Evolutionary conservation across 2,888 invertebrate species (phyloP).

Genomic region (Latrodectus hesperus): DNA sequence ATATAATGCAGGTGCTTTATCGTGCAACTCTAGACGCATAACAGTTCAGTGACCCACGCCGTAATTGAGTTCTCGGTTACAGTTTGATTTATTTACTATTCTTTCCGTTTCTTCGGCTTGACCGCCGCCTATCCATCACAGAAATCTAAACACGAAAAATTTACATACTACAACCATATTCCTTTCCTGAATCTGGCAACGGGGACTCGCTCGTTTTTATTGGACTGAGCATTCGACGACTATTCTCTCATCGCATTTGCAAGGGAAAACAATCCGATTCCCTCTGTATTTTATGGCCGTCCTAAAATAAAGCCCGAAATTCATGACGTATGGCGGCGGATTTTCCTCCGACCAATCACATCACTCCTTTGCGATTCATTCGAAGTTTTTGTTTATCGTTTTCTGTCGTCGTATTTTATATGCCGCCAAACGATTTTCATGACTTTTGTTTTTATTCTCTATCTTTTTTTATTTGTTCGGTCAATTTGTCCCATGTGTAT

Average conservation of each 20-base stretch:
- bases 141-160: conserved; percentile 14
- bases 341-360: conserved; percentile 11
- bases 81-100: conserved; percentile 44
- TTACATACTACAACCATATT: conserved; percentile 22
- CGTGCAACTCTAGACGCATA: not conserved
- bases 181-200: conserved; percentile 5
- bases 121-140: conserved; percentile 45
- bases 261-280: conserved; percentile 51
- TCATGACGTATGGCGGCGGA: conserved; percentile 12
- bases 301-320: conserved; percentile 17
- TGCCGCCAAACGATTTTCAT: not conserved
- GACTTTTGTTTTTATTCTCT: not conserved
- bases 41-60: conserved; percentile 30
- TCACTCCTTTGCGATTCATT: conserved; percentile 26
- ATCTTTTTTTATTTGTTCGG: not conserved
- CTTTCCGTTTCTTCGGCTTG: conserved; percentile 21
- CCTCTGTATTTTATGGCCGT: not conserved
- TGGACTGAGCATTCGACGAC: not conserved
- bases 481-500: not conserved
- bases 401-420: not conserved
- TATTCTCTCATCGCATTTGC: conserved; percentile 37
- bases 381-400: conserved; percentile 1
- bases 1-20: no score
- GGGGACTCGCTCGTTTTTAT: conserved; percentile 17
- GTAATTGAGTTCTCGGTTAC: conserved; percentile 17